These are phyloP conservation scores for Lithobates pipiens DNA, from an alignment of 2,797 vertebrate species.

Conservation along the genomic window DNA sequence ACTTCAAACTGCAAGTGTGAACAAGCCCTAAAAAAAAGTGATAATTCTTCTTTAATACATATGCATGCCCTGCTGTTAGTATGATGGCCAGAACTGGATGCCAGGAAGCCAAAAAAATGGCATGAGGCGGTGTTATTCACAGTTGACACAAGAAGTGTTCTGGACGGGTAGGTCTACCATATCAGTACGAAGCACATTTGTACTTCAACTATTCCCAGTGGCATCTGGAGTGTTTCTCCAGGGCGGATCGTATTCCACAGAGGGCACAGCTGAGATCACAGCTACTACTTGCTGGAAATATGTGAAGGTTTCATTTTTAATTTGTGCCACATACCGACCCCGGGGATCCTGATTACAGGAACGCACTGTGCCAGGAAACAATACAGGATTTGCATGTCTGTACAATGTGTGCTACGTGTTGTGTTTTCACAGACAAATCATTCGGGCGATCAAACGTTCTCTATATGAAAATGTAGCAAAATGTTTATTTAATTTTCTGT, in stretches of 20 bases:
- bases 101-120: neutral
- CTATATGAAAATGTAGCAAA: neutral
- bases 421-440: conserved; percentile 49
- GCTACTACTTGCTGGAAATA: neutral
- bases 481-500: neutral
- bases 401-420: conserved; percentile 9
- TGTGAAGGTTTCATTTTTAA: neutral
- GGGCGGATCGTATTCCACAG: neutral
- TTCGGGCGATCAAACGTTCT: neutral
- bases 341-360: neutral
- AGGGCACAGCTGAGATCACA: neutral
- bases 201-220: neutral
- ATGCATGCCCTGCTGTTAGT: no score
- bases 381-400: conserved; percentile 40
- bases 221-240: neutral
- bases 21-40: no score
- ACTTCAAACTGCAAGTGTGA: no score
- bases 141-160: no score
- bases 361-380: neutral
- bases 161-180: neutral
- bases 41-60: no score
- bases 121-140: no score
- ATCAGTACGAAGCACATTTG: neutral
- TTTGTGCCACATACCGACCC: neutral
- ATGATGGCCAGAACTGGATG: neutral